Evolutionary conservation across 53 echinoderm and acorn worm genomes (phyloP).

Genomic region (Antedon mediterranea): DNA sequence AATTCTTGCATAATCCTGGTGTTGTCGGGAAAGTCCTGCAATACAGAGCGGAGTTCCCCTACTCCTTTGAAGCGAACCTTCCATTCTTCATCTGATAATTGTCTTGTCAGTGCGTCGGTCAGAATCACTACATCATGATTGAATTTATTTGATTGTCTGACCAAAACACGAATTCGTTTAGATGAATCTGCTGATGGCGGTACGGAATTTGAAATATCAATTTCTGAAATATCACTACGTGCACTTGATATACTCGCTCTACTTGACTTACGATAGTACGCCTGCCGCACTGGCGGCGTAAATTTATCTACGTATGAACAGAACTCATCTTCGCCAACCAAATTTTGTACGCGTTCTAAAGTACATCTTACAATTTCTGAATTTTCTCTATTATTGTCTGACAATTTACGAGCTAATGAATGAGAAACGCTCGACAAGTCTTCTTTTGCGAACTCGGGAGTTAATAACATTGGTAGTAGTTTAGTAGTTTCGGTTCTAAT

Average conservation of each 20-base stretch:
- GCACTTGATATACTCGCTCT: background rate
- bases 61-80: conserved; percentile 63
- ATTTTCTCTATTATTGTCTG: conserved; percentile 45
- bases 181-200: background rate
- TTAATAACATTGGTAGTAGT: conserved; percentile 67
- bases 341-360: conserved; percentile 50
- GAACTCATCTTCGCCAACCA: conserved; percentile 69
- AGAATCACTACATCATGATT: background rate
- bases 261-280: conserved; percentile 48
- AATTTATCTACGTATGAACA: conserved; percentile 50
- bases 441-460: conserved; percentile 58
- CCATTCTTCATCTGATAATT: conserved; percentile 71
- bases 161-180: background rate
- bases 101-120: conserved; percentile 2
- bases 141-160: background rate
- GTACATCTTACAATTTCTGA: conserved; percentile 42
- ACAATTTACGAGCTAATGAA: conserved; percentile 61
- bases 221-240: background rate
- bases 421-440: conserved; percentile 67
- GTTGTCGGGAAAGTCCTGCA: conserved; percentile 33
- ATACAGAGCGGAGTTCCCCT: conserved; percentile 49
- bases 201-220: background rate
- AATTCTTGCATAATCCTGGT: conserved; percentile 48
- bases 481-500: conserved; percentile 67
- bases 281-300: conserved; percentile 35